phyloP scores from a whole-genome alignment of 2,113 vertebrate species.

The Mustelus asterias region DNA sequence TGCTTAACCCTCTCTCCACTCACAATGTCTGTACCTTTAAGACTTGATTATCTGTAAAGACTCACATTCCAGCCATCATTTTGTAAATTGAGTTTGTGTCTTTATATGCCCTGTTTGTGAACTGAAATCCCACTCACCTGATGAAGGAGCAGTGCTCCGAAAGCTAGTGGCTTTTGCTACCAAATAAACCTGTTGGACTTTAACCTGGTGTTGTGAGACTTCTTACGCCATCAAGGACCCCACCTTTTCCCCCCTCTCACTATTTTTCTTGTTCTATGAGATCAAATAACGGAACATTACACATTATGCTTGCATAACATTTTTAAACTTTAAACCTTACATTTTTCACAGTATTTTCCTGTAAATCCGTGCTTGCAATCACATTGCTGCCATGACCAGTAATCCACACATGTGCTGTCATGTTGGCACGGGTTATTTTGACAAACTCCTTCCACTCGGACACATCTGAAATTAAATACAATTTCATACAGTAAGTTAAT shows the following conservation, averaged over 20 bases:
- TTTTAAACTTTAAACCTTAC: slow-evolving; percentile 53
- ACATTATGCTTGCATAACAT: slow-evolving; percentile 44
- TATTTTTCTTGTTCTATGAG: background rate
- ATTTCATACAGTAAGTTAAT: background rate
- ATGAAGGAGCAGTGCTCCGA: too few relatives aligned
- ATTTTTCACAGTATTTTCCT: slow-evolving; percentile 86
- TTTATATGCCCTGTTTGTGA: too few relatives aligned
- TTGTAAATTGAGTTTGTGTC: too few relatives aligned
- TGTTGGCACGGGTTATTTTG: slow-evolving; percentile 75
- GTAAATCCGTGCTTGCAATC: slow-evolving; percentile 81
- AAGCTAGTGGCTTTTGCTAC: too few relatives aligned
- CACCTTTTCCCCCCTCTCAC: background rate
- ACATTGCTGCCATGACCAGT: slow-evolving; percentile 95
- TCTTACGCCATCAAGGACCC: background rate
- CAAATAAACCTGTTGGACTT: too few relatives aligned
- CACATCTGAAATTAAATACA: slow-evolving; percentile 68
- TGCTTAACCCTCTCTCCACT: too few relatives aligned
- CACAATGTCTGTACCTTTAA: too few relatives aligned
- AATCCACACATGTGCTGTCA: slow-evolving; percentile 80
- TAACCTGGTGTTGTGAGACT: too few relatives aligned
- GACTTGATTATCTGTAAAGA: too few relatives aligned
- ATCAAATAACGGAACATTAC: background rate
- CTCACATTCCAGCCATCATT: too few relatives aligned
- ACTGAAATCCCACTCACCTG: too few relatives aligned
- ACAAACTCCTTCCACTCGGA: slow-evolving; percentile 84